Percentiles rank a stretch among this genome's conserved stretches.
These are phyloP conservation scores for Rhabdophis nuchalis DNA, from an alignment of 2,797 vertebrate genomes.

Conservation along the genomic window DNA sequence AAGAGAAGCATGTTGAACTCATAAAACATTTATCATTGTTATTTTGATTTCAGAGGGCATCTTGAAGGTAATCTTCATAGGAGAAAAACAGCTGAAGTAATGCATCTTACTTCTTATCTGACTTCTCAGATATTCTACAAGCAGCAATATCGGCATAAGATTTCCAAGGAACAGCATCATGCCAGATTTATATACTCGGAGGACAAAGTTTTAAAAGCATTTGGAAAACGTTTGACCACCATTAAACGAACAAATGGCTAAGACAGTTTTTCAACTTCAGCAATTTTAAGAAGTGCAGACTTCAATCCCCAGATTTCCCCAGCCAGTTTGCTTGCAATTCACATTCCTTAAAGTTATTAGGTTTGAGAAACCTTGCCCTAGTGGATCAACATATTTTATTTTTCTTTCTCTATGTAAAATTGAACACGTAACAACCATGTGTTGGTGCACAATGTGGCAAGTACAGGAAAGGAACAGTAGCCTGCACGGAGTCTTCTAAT, in stretches of 20 bases:
- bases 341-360: background rate
- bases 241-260: slow-evolving; percentile 22
- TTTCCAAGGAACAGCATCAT: background rate
- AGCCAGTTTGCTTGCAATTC: background rate
- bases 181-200: background rate
- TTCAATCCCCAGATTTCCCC: background rate
- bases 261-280: background rate
- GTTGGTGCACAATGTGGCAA: background rate
- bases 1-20: background rate
- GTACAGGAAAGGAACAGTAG: background rate
- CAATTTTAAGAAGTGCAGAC: background rate
- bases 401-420: background rate
- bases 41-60: slow-evolving; percentile 28
- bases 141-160: background rate
- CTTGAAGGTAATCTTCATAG: background rate
- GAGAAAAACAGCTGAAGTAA: background rate
- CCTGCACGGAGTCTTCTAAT: background rate
- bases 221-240: slow-evolving; percentile 27
- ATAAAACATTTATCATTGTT: background rate
- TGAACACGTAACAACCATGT: background rate
- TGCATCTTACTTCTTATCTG: slow-evolving; percentile 8
- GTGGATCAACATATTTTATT: background rate
- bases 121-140: background rate
- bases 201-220: slow-evolving; percentile 1
- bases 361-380: background rate